Conservation (phyloP, 1,140 invertebrate species). For the Paraescarpia echinospica region DNA sequence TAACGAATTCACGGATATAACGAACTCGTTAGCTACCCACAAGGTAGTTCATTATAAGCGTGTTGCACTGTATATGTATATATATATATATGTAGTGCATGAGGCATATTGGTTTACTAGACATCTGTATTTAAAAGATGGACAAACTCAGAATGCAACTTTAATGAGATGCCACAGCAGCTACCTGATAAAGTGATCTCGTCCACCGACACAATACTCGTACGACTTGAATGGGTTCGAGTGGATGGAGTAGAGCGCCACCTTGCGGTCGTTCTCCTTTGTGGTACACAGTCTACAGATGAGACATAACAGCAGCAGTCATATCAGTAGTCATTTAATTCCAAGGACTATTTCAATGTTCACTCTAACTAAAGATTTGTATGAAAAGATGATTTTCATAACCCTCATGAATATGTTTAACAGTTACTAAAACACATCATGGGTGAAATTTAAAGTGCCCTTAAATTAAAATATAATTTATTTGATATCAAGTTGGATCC, state of each 20-base stretch:
- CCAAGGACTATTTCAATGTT: not conserved
- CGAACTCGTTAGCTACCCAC: too few species aligned
- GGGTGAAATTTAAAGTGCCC: not conserved
- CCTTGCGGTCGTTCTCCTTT: conserved; percentile 64
- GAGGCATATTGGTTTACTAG: too few species aligned
- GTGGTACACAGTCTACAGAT: conserved; percentile 69
- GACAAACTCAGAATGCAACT: not conserved
- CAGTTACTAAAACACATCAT: not conserved
- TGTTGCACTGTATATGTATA: too few species aligned
- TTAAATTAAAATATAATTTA: not conserved
- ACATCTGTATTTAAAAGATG: too few species aligned
- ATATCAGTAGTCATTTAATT: not conserved
- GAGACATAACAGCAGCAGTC: conserved; percentile 21
- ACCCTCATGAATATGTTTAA: too few species aligned
- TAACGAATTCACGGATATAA: too few species aligned
- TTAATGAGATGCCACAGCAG: not conserved
- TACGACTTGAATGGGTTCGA: conserved; percentile 76
- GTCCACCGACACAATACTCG: conserved; percentile 81
- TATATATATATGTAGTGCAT: too few species aligned
- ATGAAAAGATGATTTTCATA: not conserved
- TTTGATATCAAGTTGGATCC: too few species aligned
- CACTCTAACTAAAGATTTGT: not conserved
- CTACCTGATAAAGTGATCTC: conserved; percentile 60
- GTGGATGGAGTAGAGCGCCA: conserved; percentile 83
- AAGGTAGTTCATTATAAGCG: too few species aligned